Base-by-base conservation (phyloP, 2,797 vertebrate genomes). In the Cichlasoma orientale region DNA sequence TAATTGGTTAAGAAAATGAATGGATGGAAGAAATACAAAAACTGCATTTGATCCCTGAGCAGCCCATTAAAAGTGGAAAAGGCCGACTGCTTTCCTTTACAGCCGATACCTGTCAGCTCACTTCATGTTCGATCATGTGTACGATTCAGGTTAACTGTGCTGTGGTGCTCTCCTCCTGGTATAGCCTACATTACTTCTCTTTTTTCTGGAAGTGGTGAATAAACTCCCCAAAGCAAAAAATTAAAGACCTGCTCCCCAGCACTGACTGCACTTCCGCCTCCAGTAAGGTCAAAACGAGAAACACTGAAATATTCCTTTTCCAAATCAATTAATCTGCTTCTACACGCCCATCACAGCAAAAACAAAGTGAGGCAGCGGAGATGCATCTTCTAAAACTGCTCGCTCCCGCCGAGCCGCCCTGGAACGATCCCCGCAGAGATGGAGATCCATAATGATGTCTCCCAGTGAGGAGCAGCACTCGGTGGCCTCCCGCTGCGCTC, bases 371-470 rank as follows among this genome's bases (percentile, higher is more conserved):
- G 1, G 27, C 5, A 23, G 19, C 47, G 19, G 8, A 18, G 50
- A 23, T 1, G 18, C 27, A 5, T 56, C 61, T 74, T 36, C 3
- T 2, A 2, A 81, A 29, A 25, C 54, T 5, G 19, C 41, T 23
- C 16, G n/a, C 74, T 56, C 71, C 69, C 11, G n/a, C 41, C 2
- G 58, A 68, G 75, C 38, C 7, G 6, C 54, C 2, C 5, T 2
- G 3, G 57, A 57, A 57, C n/a, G 3, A 52, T 53, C 2, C 52
- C 21, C 8, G 7, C 73, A 68, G 56, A 75, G 74, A 47, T 5
- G 21, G 38, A 57, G 86, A 82, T 74, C 25, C 38, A 2, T 57
- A 76, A 72, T 7, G 78, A 85, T 54, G 76, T 68, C 54, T 83
- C 72, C 6, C 41, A 23, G 74, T 3, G 75, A 75, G 75, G 29